Percentiles rank a stretch among this genome's conserved stretches.
These are phyloP conservation scores for Brachystomella parvula DNA, from an alignment of 1,140 invertebrate species.

Conservation along the genomic window DNA sequence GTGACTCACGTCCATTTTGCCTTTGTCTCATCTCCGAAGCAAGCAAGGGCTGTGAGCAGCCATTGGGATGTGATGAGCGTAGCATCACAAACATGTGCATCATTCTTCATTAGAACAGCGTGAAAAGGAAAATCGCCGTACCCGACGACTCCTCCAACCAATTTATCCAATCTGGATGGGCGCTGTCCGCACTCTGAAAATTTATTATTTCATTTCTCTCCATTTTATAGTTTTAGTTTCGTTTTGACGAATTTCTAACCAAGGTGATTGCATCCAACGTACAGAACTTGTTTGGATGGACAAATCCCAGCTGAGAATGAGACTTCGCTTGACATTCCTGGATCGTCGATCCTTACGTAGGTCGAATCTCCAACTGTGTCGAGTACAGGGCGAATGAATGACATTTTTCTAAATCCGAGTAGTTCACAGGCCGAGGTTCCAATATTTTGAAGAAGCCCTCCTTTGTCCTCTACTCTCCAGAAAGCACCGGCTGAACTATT, in stretches of 20 bases:
- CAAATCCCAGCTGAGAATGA: constrained; percentile 67
- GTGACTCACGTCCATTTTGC: constrained; percentile 76
- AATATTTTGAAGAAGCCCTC: constrained; percentile 39
- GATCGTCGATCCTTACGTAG: constrained; percentile 38
- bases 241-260: constrained; percentile 51
- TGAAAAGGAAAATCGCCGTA: constrained; percentile 71
- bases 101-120: constrained; percentile 68
- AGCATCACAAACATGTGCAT: constrained; percentile 78
- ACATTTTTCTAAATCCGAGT: constrained; percentile 36
- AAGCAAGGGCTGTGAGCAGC: constrained; percentile 78
- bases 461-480: constrained; percentile 37
- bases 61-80: constrained; percentile 68
- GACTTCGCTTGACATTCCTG: constrained; percentile 62
- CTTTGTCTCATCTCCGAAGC: constrained; percentile 73
- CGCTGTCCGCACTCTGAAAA: constrained; percentile 66
- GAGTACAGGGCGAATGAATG: constrained; percentile 34
- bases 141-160: constrained; percentile 28
- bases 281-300: constrained; percentile 65
- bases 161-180: constrained; percentile 36
- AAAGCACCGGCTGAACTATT: constrained; percentile 30
- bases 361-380: constrained; percentile 24
- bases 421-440: constrained; percentile 38
- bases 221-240: neutral
- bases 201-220: neutral
- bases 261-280: constrained; percentile 65